Percentiles rank a stretch among this genome's conserved stretches.
These are phyloP conservation scores for Hyposoter didymator DNA, from an alignment of 2,888 invertebrate genomes.

Conservation along the genomic window DNA sequence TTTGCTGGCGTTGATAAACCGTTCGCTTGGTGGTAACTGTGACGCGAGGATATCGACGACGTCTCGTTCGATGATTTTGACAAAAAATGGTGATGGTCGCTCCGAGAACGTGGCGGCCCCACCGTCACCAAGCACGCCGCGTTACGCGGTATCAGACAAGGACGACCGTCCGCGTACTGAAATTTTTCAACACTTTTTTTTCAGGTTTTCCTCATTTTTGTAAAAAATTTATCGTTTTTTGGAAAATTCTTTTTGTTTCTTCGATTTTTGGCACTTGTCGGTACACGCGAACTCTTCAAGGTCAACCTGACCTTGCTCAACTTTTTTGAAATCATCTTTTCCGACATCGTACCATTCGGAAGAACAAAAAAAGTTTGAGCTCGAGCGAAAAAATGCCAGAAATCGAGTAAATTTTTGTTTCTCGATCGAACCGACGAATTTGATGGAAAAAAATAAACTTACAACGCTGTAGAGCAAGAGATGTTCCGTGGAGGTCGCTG, in stretches of 20 bases:
- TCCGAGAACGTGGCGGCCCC: constrained; percentile 88
- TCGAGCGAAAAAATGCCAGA: not conserved
- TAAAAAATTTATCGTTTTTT: too few species aligned
- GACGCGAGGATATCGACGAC: constrained; percentile 76
- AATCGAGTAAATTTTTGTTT: not conserved
- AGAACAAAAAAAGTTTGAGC: too few species aligned
- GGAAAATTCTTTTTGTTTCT: too few species aligned
- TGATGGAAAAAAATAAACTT: constrained; percentile 45
- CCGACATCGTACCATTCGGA: too few species aligned
- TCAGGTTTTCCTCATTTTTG: not conserved
- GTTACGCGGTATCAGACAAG: constrained; percentile 85
- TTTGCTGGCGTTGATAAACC: constrained; percentile 76
- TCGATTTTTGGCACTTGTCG: too few species aligned
- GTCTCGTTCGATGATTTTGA: constrained; percentile 86
- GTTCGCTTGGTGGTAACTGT: constrained; percentile 84
- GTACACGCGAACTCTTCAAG: too few species aligned
- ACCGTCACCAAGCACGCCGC: constrained; percentile 90
- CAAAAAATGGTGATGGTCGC: constrained; percentile 90
- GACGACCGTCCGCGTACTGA: constrained; percentile 82
- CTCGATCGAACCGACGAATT: constrained; percentile 4
- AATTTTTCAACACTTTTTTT: not conserved
- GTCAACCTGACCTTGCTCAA: too few species aligned
- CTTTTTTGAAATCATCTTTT: too few species aligned
- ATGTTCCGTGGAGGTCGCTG: constrained; percentile 93
- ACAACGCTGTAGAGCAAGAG: constrained; percentile 83